Conservation (phyloP, 2,888 invertebrate genomes). For the Stenurella melanura region DNA sequence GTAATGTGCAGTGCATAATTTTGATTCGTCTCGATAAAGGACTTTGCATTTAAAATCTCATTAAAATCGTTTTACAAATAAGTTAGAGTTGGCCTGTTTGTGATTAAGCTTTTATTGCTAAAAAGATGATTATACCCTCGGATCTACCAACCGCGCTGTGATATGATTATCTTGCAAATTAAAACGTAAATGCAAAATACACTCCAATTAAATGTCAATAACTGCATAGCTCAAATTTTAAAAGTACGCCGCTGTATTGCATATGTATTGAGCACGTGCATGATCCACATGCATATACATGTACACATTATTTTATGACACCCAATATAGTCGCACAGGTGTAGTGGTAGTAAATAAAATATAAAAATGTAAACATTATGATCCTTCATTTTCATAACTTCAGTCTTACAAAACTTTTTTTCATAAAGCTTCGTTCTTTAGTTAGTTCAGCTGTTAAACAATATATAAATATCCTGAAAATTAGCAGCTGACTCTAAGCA, state of each 20-base stretch:
- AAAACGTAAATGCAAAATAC: too few relatives aligned
- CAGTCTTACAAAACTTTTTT: background rate
- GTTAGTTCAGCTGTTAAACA: slow-evolving; percentile 29
- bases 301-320: slow-evolving; percentile 37
- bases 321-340: slow-evolving; percentile 37
- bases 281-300: slow-evolving; percentile 4
- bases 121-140: too few relatives aligned
- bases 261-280: slow-evolving; percentile 20
- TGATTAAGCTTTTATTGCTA: too few relatives aligned
- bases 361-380: slow-evolving; percentile 44
- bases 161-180: too few relatives aligned
- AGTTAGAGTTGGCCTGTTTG: too few relatives aligned
- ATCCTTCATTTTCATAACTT: slow-evolving; percentile 31
- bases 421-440: background rate
- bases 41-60: too few relatives aligned
- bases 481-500: background rate
- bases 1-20: too few relatives aligned
- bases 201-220: too few relatives aligned
- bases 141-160: too few relatives aligned
- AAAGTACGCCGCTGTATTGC: slow-evolving; percentile 16
- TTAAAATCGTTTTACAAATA: too few relatives aligned
- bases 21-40: too few relatives aligned
- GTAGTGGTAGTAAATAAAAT: slow-evolving; percentile 33
- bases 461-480: slow-evolving; percentile 17
- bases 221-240: background rate